Conservation (phyloP, 2,797 vertebrate genomes). For the Sebastes taczanowskii region DNA sequence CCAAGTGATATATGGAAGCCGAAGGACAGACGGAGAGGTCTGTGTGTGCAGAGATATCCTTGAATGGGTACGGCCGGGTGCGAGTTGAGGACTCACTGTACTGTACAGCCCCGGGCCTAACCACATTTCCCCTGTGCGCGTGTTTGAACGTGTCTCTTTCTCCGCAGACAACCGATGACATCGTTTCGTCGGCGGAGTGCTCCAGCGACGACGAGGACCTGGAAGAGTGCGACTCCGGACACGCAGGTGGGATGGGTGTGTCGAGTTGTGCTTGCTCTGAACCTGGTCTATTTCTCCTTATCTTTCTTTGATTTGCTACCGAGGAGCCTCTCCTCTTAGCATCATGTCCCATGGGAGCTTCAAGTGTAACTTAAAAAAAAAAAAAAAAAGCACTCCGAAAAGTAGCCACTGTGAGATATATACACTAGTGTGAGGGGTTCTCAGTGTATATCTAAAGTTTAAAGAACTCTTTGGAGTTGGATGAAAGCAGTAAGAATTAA, state of each 20-base stretch:
- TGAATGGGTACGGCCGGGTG: slow-evolving; percentile 45
- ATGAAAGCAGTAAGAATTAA: slow-evolving; percentile 49
- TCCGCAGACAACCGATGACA: slow-evolving; percentile 93
- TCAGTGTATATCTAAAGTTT: slow-evolving; percentile 45
- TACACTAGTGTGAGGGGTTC: slow-evolving; percentile 41
- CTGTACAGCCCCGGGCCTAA: slow-evolving; percentile 16
- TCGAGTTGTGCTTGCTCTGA: slow-evolving; percentile 88
- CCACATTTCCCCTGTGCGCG: neutral
- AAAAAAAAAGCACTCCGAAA: slow-evolving; percentile 27
- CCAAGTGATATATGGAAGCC: slow-evolving; percentile 69
- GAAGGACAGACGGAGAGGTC: slow-evolving; percentile 61
- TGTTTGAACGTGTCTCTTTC: slow-evolving; percentile 36
- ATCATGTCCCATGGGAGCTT: slow-evolving; percentile 92
- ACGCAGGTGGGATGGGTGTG: slow-evolving; percentile 98
- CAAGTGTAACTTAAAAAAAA: slow-evolving; percentile 81
- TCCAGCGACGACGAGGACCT: slow-evolving; percentile 99
- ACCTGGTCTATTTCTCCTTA: slow-evolving; percentile 73
- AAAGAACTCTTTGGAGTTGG: slow-evolving; percentile 59
- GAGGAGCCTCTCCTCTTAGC: slow-evolving; percentile 86
- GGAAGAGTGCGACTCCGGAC: slow-evolving; percentile 96
- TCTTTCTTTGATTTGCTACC: slow-evolving; percentile 88
- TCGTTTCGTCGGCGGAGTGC: slow-evolving; percentile 97
- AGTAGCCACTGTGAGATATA: slow-evolving; percentile 39
- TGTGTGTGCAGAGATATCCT: slow-evolving; percentile 67
- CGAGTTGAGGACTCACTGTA: slow-evolving; percentile 33